Base-by-base conservation (phyloP, 2,888 invertebrate genomes). In the Stictocephala bisonia region DNA sequence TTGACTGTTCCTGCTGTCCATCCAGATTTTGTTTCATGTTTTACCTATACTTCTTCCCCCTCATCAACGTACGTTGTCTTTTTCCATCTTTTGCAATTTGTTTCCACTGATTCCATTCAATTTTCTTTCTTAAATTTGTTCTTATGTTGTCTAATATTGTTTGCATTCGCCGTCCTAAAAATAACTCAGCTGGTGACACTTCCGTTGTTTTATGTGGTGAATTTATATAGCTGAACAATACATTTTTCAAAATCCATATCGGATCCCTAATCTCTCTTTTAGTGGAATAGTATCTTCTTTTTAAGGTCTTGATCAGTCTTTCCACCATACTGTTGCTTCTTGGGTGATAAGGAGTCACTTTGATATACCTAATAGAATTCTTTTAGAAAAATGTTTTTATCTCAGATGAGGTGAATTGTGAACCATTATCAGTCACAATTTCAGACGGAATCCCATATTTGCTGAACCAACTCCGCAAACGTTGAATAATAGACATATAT, bases 381-480 rank as follows among this genome's bases (percentile, higher is more conserved):
- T n/a, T n/a, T n/a, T 56, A 29, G 22, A 31, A 31, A 3, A 29
- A 56, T 20, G n/a, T 29, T 31, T 31, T 27, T 6, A 56, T 56
- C 3, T 29, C 56, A 29, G 27, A 20, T n/a, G 56, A 56, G 9
- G 31, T 31, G 27, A 56, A 56, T 18, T 56, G 56, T 29, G 29
- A 31, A 9, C 31, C 56, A 56, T 56, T 56, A n/a, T 56, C 56
- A 56, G 56, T 29, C 1, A 56, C 29, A 6, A 56, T 29, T n/a
- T 56, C 29, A 15, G 56, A n/a, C 3, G 56, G 31, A 15, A 56
- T 9, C 2, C 56, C 31, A 29, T 56, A 56, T 27, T 44, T 58
- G 22, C 71, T 15, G 13, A 71, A 64, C 71, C 71, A 64, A n/a
- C 26, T n/a, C 31, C 64, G 18, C 24, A 64, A 31, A n/a, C 29